phyloP scores from a whole-genome alignment of 2,797 vertebrate species.

The Melanotaenia trifasciata region DNA sequence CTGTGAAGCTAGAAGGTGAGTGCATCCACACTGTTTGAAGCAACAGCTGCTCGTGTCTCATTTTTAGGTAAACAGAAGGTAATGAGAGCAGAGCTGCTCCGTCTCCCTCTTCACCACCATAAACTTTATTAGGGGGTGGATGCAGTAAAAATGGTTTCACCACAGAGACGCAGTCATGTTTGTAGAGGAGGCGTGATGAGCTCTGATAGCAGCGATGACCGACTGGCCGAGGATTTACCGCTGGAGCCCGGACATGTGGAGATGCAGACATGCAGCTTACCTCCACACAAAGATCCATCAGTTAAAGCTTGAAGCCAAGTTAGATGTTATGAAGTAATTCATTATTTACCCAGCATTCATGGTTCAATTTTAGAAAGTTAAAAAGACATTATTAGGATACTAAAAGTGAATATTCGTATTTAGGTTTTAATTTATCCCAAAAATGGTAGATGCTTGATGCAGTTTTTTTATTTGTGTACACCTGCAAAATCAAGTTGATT shows the following conservation, averaged over 20 bases:
- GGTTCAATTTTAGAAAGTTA: background rate
- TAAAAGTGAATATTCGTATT: too few species aligned
- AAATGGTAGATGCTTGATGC: too few species aligned
- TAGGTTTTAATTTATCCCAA: too few species aligned
- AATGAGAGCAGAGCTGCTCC: slow-evolving; percentile 59
- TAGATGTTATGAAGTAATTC: too few species aligned
- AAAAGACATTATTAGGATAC: too few species aligned
- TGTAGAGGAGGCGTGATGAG: slow-evolving; percentile 50
- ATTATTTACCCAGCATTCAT: too few species aligned
- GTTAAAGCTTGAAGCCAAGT: too few species aligned
- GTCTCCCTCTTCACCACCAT: slow-evolving; percentile 53
- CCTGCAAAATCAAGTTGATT: too few species aligned
- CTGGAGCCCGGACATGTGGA: slow-evolving; percentile 6
- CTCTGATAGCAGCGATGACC: slow-evolving; percentile 36
- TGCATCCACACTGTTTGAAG: slow-evolving; percentile 23
- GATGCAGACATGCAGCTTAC: background rate
- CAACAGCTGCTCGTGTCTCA: slow-evolving; percentile 46
- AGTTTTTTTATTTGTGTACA: too few species aligned
- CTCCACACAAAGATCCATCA: too few species aligned
- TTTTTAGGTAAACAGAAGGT: slow-evolving; percentile 66
- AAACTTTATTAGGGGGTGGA: slow-evolving; percentile 78
- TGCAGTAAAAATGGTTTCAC: slow-evolving; percentile 69
- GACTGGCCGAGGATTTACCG: background rate
- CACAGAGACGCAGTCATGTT: slow-evolving; percentile 78
- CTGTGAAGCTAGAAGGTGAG: background rate